Base-by-base conservation (phyloP, 2,888 invertebrate species). In the Halocaridina rubra region DNA sequence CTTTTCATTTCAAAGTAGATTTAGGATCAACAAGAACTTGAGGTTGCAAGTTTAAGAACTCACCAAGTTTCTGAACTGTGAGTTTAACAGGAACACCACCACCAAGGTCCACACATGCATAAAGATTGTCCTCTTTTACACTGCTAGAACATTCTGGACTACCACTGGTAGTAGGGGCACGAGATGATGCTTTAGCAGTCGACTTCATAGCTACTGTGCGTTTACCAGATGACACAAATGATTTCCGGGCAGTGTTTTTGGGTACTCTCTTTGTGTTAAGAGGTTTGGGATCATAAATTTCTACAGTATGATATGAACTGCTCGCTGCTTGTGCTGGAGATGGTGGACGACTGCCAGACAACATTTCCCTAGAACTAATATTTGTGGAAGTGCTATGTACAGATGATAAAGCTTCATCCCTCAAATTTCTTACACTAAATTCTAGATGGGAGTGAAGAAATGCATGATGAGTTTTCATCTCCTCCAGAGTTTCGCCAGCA, bases 241-340 rank as follows among this genome's bases (percentile, higher is more conserved):
- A 84, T 19, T 84, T 84, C 53, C 82, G 77, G 10, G 82, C 82
- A 29, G 82, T 84, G 57, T 84, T 84, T 24, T 84, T 84, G 22
- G 57, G 59, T 16, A 76, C 67, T 22, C 29, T 10, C 22, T 39
- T 8, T 27, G 16, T 59, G 8, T 33, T 22, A 27, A 19, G 19
- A 24, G 19, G 19, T 33, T 39, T 74, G 64, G 39, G 24, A 24
- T 32, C 64, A 27, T 33, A 46, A 2, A 27, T 19, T 8, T 24
- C 27, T 64, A 59, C 16, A n/a, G 57, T 33, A 22, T 69, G 30
- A 24, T 24, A 10, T 13, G 71, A 30, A 19, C 30, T 16, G 19
- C n/a, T 71, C 2, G 71, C 10, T 7, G 76, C 30, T n/a, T n/a
- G n/a, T 24, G 53, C 57, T 19, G 71, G 57, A 32, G 32, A 32